Evolutionary conservation across 2,797 vertebrate species (phyloP).

Genomic region (Amblyopsis hoosieri): DNA sequence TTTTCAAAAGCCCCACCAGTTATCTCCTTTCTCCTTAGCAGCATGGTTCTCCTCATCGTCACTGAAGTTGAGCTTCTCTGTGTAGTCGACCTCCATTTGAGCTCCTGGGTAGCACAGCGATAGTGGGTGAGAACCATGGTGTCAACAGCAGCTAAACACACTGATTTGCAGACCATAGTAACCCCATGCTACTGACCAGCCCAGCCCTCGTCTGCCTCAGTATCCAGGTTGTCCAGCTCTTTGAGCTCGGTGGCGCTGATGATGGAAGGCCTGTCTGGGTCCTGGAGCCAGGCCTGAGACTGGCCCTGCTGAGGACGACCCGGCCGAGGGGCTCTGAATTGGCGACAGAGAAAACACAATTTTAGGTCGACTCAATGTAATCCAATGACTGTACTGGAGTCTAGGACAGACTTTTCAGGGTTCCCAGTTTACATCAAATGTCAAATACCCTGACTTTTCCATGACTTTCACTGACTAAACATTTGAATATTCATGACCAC

Average conservation of each 20-base stretch:
- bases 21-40: conserved; percentile 87
- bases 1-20: conserved; percentile 76
- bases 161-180: not conserved
- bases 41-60: conserved; percentile 96
- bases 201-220: conserved; percentile 97
- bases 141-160: not conserved
- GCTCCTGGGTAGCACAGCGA: conserved; percentile 79
- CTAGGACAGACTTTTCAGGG: no score
- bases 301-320: conserved; percentile 73
- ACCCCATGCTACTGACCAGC: conserved; percentile 81
- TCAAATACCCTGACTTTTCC: no score
- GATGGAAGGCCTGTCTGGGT: conserved; percentile 93
- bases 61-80: conserved; percentile 98
- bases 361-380: not conserved
- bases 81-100: conserved; percentile 98
- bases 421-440: not conserved
- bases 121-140: not conserved
- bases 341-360: not conserved
- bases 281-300: conserved; percentile 86
- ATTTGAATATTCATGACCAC: no score
- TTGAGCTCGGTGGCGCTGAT: conserved; percentile 97
- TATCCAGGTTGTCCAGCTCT: conserved; percentile 96
- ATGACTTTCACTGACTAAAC: no score
- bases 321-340: conserved; percentile 79
- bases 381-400: not conserved